Evolutionary conservation across 2,888 invertebrate species (phyloP).

Genomic region (Lordiphosa andalusiaca): DNA sequence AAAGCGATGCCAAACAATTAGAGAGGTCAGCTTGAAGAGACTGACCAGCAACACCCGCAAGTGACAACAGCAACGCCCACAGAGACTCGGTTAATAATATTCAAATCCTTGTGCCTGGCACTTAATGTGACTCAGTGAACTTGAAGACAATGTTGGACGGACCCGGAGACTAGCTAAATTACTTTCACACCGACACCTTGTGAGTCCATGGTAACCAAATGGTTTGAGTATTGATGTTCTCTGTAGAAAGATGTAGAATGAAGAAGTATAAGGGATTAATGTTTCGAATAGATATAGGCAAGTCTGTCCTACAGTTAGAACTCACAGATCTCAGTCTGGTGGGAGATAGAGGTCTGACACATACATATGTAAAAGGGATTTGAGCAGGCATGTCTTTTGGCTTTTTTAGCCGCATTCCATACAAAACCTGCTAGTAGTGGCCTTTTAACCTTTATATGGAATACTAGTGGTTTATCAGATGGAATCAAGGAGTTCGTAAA

Average conservation of each 20-base stretch:
- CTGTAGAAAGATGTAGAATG: background rate
- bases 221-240: background rate
- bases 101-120: conserved; percentile 19
- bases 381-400: too few relatives aligned
- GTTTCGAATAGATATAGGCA: too few relatives aligned
- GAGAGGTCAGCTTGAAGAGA: conserved; percentile 43
- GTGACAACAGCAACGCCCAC: conserved; percentile 33
- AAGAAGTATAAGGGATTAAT: too few relatives aligned
- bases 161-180: conserved; percentile 4
- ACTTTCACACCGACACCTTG: conserved; percentile 13
- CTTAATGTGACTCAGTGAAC: conserved; percentile 26
- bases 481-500: too few relatives aligned
- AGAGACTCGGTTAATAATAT: conserved; percentile 25
- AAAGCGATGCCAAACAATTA: conserved; percentile 51
- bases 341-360: too few relatives aligned
- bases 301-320: too few relatives aligned
- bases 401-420: too few relatives aligned
- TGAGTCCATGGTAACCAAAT: background rate
- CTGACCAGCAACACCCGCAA: conserved; percentile 42
- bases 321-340: too few relatives aligned
- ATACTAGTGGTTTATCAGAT: too few relatives aligned
- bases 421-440: too few relatives aligned
- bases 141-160: conserved; percentile 6
- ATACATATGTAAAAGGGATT: too few relatives aligned
- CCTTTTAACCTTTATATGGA: too few relatives aligned